phyloP scores from a whole-genome alignment of 2,888 invertebrate genomes.

The Eupithecia vulgata region DNA sequence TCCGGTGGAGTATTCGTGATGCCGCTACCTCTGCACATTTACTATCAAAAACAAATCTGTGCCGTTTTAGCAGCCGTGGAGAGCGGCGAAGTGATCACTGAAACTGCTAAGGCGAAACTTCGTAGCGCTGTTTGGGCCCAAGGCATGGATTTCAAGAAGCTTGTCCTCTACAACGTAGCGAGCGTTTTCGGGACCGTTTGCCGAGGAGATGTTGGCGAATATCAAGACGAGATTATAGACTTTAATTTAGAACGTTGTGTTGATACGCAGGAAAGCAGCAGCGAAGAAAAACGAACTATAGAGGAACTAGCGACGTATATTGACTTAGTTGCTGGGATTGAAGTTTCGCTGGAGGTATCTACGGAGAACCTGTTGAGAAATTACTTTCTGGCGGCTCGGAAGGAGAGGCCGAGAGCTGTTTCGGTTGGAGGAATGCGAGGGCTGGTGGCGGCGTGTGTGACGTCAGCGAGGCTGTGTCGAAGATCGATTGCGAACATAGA shows the following conservation, averaged over 20 bases:
- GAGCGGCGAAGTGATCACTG: constrained; percentile 60
- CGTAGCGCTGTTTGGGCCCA: constrained; percentile 74
- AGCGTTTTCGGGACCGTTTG: constrained; percentile 71
- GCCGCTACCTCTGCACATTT: constrained; percentile 69
- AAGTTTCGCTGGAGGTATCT: constrained; percentile 57
- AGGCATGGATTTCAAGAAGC: constrained; percentile 72
- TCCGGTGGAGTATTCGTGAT: constrained; percentile 70
- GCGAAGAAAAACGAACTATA: constrained; percentile 60
- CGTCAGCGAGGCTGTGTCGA: constrained; percentile 71
- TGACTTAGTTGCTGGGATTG: constrained; percentile 64
- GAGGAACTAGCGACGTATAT: constrained; percentile 64
- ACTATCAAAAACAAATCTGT: constrained; percentile 65
- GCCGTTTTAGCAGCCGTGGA: constrained; percentile 65
- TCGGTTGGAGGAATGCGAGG: constrained; percentile 66
- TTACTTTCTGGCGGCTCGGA: constrained; percentile 74
- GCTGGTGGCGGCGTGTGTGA: constrained; percentile 62
- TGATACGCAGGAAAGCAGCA: constrained; percentile 48
- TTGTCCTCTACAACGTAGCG: constrained; percentile 63
- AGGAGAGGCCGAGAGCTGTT: constrained; percentile 63
- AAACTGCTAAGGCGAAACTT: constrained; percentile 55
- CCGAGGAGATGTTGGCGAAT: constrained; percentile 68
- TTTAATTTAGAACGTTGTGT: constrained; percentile 61
- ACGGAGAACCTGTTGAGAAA: constrained; percentile 64
- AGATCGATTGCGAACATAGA: constrained; percentile 62
- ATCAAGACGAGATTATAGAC: constrained; percentile 67